Evolutionary conservation across 2,888 invertebrate species (phyloP).

Genomic region (Agriopis aurantiaria): DNA sequence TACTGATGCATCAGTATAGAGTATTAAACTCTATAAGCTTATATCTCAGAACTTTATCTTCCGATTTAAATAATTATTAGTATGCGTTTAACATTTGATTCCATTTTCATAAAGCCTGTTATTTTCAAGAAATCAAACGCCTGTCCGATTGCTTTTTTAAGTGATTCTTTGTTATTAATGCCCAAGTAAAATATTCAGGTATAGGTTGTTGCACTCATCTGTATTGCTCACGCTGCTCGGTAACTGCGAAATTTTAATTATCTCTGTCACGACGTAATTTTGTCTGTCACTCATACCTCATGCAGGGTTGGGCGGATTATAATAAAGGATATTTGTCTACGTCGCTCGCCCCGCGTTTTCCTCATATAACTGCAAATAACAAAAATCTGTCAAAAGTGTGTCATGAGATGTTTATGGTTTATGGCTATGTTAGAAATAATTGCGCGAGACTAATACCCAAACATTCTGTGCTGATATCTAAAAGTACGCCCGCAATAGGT

Average conservation of each 20-base stretch:
- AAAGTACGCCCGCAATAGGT: too few relatives aligned
- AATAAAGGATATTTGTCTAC: slow-evolving; percentile 47
- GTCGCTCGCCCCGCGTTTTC: slow-evolving; percentile 31
- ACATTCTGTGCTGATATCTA: too few relatives aligned
- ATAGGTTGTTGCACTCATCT: slow-evolving; percentile 6
- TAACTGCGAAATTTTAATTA: slow-evolving; percentile 33
- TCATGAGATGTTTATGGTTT: neutral
- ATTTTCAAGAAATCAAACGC: too few relatives aligned
- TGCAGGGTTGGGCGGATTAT: slow-evolving; percentile 34
- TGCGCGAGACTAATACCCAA: too few relatives aligned
- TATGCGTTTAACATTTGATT: too few relatives aligned
- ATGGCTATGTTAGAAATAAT: too few relatives aligned
- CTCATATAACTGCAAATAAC: slow-evolving; percentile 18
- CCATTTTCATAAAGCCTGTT: too few relatives aligned
- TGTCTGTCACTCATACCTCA: slow-evolving; percentile 46
- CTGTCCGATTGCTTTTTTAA: too few relatives aligned
- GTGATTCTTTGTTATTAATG: neutral
- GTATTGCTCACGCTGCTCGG: slow-evolving; percentile 10
- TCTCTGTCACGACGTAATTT: slow-evolving; percentile 32
- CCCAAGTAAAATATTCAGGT: neutral
- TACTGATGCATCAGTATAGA: too few relatives aligned
- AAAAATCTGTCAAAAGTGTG: slow-evolving; percentile 1
- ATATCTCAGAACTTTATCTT: too few relatives aligned
- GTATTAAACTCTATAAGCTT: too few relatives aligned
- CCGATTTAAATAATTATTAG: too few relatives aligned